Conservation (phyloP, 2,888 invertebrate genomes). For the Erynnis tages region DNA sequence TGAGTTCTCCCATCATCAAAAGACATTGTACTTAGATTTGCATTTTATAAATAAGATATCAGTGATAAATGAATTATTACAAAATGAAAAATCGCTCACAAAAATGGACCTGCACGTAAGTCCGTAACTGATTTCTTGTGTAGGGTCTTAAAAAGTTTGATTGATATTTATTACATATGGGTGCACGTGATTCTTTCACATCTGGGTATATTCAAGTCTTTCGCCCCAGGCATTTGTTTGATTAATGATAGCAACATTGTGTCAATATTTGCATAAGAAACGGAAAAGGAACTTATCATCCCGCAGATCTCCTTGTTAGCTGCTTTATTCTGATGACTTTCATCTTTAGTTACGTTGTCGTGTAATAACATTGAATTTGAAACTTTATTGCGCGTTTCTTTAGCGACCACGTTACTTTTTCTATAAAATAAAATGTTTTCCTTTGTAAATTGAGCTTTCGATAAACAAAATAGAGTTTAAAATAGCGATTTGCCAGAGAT, state of each 20-base stretch:
- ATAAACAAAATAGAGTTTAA: conserved; percentile 38
- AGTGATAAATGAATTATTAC: no score
- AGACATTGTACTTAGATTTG: no score
- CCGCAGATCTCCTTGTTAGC: conserved; percentile 60
- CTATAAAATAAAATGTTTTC: conserved; percentile 4
- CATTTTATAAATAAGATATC: no score
- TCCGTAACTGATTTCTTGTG: conserved; percentile 11
- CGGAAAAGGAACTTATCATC: conserved; percentile 68
- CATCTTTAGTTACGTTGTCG: conserved; percentile 48
- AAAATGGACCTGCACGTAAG: conserved; percentile 8
- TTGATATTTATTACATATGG: conserved; percentile 27
- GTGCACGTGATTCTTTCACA: conserved; percentile 38
- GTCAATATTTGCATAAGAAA: conserved; percentile 81
- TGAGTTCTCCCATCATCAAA: no score
- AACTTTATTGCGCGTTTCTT: conserved; percentile 10
- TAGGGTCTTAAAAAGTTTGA: conserved; percentile 17
- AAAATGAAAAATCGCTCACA: conserved; percentile 1
- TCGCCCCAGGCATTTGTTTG: conserved; percentile 60
- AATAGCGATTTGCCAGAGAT: conserved; percentile 21
- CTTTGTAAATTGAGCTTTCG: conserved; percentile 40
- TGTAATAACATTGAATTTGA: conserved; percentile 25
- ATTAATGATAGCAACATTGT: conserved; percentile 76
- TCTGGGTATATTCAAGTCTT: conserved; percentile 34
- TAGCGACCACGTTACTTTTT: conserved; percentile 6
- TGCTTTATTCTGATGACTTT: conserved; percentile 65